Evolutionary conservation across 2,797 vertebrate species (phyloP), one percentile per base, ranked within the genome.

Genomic region (Knipowitschia caucasica): DNA sequence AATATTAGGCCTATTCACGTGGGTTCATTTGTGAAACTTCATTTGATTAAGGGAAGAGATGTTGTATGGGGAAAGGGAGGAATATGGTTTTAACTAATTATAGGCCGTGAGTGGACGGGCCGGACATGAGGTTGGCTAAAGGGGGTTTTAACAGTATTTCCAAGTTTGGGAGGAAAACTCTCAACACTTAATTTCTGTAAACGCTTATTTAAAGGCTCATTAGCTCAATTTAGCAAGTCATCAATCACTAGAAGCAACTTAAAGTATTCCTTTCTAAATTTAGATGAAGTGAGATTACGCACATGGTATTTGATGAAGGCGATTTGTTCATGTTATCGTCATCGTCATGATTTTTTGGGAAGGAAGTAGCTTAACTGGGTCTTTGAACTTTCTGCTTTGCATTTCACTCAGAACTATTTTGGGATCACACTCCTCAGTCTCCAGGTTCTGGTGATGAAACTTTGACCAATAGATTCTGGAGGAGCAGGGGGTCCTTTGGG

Each of bases 1-100:
- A 89, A 91, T 90, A 89, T 89, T 71, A 80, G 21, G 69, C 78
- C 83, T 83, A 82, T 90, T 90, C 84, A 87, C 80, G 77, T 62
- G 73, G 71, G 69, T 78, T 89, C 85, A 75, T 88, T 87, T 83
- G 78, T 86, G 87, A 85, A 80, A 59, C 71, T 38, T 86, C 82
- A 91, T 90, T 87, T 55, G 71, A 89, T 90, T 89, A 90, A 64
- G 70, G 81, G 82, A 78, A 81, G 70, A 69, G 53, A 60, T 66
- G 74, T 76, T 61, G 65, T 12, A 49, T 15, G 63, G 58, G 75
- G 73, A 75, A 64, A 63, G 66, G 72, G 80, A 76, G 77, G 62
- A 67, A 80, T 73, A 49, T 43, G 4, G 66, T 75, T 81, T 77
- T 36, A 76, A 80, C 66, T 64, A 68, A 85, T 74, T 31, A 34